Evolutionary conservation across 2,888 invertebrate genomes (phyloP), one percentile per base, ranked within the genome.

Genomic region (Epirrhoe tristata): DNA sequence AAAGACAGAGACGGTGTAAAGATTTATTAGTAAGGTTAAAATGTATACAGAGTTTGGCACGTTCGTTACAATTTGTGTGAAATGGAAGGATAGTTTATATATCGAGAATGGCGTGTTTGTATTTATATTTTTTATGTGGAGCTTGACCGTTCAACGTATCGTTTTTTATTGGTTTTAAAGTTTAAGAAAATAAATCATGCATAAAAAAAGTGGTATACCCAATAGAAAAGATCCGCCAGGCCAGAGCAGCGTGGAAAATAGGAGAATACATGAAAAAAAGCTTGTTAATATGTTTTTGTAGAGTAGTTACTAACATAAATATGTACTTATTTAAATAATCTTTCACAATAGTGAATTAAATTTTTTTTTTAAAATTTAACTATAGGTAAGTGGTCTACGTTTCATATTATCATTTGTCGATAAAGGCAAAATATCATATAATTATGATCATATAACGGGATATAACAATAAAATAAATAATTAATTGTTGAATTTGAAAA

Each of bases 121-220:
- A 89, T 90, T 89, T 92, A 86, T 89, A 89, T 93, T 93, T 93
- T 92, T 93, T 93, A 81, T 81, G 81, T 87, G 82, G 89, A 89
- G 92, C 93, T 92, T 93, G 91, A 91, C 89, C 87, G 90, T 83
- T 78, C 74, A 90, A 88, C 79, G 86, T 81, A 84, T 86, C 85
- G 84, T 86, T 88, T 88, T 86, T 86, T 89, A 88, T 92, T 91
- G 89, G 92, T 91, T 81, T 80, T 36, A 80, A 79, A 72, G 72
- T 75, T 79, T 71, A 76, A 74, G 81, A 76, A 77, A 71, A 69
- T 75, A 74, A 77, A 82, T 80, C 88, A 88, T 90, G 90, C 89
- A 85, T 81, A 69, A 79, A 77, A 74, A 67, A 80, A 81, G 76
- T 77, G 81, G 79, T 85, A 86, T 91, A 92, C 91, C 91, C 91